A percentile compares a stretch with the other conserved stretches of the same genome.
These are phyloP conservation scores for Lanistes nyassanus DNA, from an alignment of 1,140 invertebrate species.

Conservation along the genomic window DNA sequence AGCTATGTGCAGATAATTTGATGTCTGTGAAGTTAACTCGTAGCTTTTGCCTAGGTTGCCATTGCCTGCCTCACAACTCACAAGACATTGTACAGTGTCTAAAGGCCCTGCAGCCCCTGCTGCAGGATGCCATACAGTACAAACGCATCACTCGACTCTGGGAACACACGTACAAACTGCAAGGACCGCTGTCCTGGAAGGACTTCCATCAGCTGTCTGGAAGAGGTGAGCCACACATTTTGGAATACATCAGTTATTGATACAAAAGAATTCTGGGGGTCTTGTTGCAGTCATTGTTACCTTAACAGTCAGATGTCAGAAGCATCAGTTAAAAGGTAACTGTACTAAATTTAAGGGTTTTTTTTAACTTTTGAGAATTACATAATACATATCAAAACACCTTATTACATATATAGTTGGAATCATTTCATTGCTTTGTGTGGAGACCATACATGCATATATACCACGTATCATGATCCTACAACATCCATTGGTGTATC, in stretches of 20 bases:
- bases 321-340: too few species aligned
- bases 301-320: too few species aligned
- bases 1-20: not conserved
- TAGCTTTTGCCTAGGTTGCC: slow-evolving; percentile 62
- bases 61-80: slow-evolving; percentile 86
- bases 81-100: slow-evolving; percentile 92
- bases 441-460: too few species aligned
- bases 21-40: slow-evolving; percentile 1
- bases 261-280: not conserved
- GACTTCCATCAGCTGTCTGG: slow-evolving; percentile 96
- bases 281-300: too few species aligned
- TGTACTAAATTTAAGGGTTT: too few species aligned
- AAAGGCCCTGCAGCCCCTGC: slow-evolving; percentile 86
- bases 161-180: slow-evolving; percentile 65
- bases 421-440: too few species aligned
- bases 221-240: slow-evolving; percentile 72
- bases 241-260: not conserved
- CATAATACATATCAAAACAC: too few species aligned
- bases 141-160: slow-evolving; percentile 80
- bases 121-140: slow-evolving; percentile 96
- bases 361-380: too few species aligned
- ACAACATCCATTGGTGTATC: too few species aligned
- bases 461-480: too few species aligned
- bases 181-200: slow-evolving; percentile 93
- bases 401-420: too few species aligned